These are phyloP conservation scores for Euwallacea fornicatus DNA, from an alignment of 1,140 invertebrate species.

Conservation along the genomic window DNA sequence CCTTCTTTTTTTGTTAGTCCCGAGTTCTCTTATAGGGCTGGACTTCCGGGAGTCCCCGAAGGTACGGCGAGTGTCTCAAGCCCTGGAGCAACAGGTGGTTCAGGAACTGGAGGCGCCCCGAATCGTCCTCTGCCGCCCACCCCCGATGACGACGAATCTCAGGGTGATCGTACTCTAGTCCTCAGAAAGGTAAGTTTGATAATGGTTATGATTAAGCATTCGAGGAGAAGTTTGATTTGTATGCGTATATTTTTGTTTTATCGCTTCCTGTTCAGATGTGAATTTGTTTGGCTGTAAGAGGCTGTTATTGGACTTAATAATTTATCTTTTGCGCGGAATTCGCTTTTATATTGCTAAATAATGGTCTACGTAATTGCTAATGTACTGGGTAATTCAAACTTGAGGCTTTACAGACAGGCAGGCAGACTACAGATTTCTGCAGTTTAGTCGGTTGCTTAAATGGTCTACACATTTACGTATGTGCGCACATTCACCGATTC, in stretches of 20 bases:
- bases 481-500: too few species aligned
- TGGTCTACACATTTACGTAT: too few species aligned
- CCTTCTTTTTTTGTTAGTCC: conserved; percentile 63
- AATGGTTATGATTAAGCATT: background rate
- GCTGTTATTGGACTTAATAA: too few species aligned
- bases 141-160: conserved; percentile 81
- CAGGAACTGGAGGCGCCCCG: conserved; percentile 72
- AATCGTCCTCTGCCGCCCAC: conserved; percentile 92
- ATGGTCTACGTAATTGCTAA: background rate
- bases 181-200: conserved; percentile 77
- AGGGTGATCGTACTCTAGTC: conserved; percentile 85
- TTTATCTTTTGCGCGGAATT: conserved; percentile 7
- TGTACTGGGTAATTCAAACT: too few species aligned
- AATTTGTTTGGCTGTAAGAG: too few species aligned
- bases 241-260: conserved; percentile 8
- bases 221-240: background rate
- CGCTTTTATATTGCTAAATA: background rate
- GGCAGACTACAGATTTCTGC: too few species aligned
- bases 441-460: too few species aligned
- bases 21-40: conserved; percentile 85
- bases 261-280: background rate
- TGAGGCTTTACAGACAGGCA: too few species aligned
- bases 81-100: conserved; percentile 57
- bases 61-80: conserved; percentile 51
- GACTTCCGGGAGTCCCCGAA: conserved; percentile 61